Conservation (phyloP, 2,113 vertebrate genomes). For the Phylloscopus trochiloides region DNA sequence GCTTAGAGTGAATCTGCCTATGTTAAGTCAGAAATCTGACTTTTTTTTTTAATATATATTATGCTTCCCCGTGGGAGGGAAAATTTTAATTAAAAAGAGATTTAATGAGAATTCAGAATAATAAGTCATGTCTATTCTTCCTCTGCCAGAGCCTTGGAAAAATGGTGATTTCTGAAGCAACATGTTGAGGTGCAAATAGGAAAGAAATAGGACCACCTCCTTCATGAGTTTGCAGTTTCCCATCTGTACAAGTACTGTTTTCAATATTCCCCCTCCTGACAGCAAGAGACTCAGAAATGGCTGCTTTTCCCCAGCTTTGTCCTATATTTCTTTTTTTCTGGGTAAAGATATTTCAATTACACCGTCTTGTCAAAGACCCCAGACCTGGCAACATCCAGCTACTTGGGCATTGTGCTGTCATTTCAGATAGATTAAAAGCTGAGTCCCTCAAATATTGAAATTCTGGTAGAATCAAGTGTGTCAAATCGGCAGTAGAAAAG, state of each 20-base stretch:
- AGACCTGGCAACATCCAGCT: not conserved
- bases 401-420: not conserved
- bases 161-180: not conserved
- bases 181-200: not conserved
- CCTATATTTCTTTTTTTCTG: not conserved
- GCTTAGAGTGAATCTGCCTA: not conserved
- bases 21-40: not conserved
- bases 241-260: not conserved
- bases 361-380: not conserved
- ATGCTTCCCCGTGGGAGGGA: not conserved
- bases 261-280: not conserved
- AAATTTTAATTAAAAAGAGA: constrained; percentile 43
- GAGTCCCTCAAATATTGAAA: not conserved
- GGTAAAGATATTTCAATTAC: not conserved
- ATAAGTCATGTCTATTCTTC: not conserved
- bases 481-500: not conserved
- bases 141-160: not conserved
- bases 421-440: not conserved
- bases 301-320: not conserved
- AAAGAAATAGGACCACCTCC: not conserved
- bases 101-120: not conserved
- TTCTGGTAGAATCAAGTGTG: not conserved
- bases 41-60: not conserved
- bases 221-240: not conserved
- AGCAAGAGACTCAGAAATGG: not conserved